Percentiles rank a stretch among this genome's conserved stretches.
phyloP scores from a whole-genome alignment of 1,140 invertebrate genomes.

The Battus philenor region DNA sequence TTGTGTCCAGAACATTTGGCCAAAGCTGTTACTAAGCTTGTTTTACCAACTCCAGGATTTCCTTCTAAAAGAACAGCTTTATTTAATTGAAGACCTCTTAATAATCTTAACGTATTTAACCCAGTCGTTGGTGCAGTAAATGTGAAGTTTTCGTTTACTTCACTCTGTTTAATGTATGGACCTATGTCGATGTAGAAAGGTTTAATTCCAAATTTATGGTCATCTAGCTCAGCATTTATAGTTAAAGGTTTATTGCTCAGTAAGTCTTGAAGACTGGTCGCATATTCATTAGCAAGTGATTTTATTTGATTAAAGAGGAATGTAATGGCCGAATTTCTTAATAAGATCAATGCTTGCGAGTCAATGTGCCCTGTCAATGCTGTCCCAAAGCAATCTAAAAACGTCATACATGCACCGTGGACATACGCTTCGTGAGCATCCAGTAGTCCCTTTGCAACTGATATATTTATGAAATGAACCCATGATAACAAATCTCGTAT shows the following conservation, averaged over 20 bases:
- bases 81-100: conserved; percentile 91
- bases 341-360: conserved; percentile 67
- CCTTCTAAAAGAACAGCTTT: conserved; percentile 98
- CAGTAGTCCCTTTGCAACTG: conserved; percentile 68
- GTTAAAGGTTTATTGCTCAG: conserved; percentile 43
- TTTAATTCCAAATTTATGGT: conserved; percentile 79
- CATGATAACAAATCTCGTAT: conserved; percentile 95
- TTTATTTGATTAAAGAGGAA: conserved; percentile 76
- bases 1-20: conserved; percentile 89
- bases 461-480: conserved; percentile 92
- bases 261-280: conserved; percentile 40
- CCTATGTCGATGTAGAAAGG: conserved; percentile 83
- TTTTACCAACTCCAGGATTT: conserved; percentile 98
- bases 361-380: conserved; percentile 80
- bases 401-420: conserved; percentile 93
- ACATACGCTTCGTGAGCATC: conserved; percentile 82
- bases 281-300: conserved; percentile 42
- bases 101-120: conserved; percentile 87
- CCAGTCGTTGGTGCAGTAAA: conserved; percentile 91
- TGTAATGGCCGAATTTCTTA: conserved; percentile 71
- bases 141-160: conserved; percentile 75
- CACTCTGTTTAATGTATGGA: conserved; percentile 27
- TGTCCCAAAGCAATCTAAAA: conserved; percentile 92
- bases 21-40: conserved; percentile 94
- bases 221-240: conserved; percentile 42